phyloP scores from a whole-genome alignment of 2,888 invertebrate species.

The Plebejus argus region DNA sequence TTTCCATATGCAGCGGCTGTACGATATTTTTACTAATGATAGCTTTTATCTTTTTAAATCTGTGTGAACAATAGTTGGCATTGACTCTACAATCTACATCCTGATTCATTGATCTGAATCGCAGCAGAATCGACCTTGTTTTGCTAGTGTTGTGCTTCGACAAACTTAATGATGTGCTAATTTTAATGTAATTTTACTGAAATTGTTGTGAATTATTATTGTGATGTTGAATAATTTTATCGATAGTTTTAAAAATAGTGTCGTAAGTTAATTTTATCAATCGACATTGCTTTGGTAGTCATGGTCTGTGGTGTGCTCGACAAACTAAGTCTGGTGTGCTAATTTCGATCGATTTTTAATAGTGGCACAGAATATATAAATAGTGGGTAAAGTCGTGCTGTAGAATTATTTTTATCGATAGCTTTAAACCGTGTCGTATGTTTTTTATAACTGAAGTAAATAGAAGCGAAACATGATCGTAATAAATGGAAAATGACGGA shows the following conservation, averaged over 20 bases:
- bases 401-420: neutral
- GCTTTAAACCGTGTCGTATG: neutral
- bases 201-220: too few relatives aligned
- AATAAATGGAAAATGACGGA: conserved; percentile 2
- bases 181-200: too few relatives aligned
- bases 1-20: neutral
- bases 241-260: neutral
- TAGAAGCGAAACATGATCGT: neutral
- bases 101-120: conserved; percentile 27
- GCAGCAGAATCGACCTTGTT: conserved; percentile 10
- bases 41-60: neutral
- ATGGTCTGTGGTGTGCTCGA: neutral
- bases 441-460: neutral
- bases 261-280: neutral
- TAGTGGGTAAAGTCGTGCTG: neutral
- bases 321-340: too few relatives aligned
- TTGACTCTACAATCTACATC: conserved; percentile 24
- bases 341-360: neutral
- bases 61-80: conserved; percentile 18
- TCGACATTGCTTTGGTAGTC: conserved; percentile 14
- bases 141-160: too few relatives aligned
- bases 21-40: conserved; percentile 9
- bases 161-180: too few relatives aligned
- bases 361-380: too few relatives aligned
- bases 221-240: neutral